These are phyloP conservation scores for Rousettus madagascariensis DNA, from an alignment of 2,797 vertebrate genomes.

Conservation along the genomic window DNA sequence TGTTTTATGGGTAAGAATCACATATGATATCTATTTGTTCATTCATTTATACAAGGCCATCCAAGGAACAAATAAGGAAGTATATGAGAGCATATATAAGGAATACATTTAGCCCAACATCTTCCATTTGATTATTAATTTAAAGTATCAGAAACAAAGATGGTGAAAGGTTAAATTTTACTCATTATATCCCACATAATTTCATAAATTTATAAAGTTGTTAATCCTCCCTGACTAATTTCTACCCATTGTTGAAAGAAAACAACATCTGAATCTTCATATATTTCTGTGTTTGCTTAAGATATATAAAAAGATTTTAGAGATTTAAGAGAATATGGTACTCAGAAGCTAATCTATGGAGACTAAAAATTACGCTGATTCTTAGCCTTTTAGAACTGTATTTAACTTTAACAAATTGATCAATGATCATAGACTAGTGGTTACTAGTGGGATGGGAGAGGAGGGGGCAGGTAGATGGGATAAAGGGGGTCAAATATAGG, in stretches of 20 bases:
- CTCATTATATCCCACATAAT: background rate
- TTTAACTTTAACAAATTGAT: background rate
- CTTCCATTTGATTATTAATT: conserved; percentile 35
- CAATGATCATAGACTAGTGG: too few species aligned
- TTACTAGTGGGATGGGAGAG: too few species aligned
- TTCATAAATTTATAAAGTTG: conserved; percentile 5
- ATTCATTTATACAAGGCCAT: conserved; percentile 6
- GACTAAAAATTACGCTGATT: background rate
- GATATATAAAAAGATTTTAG: conserved; percentile 17
- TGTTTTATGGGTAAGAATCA: background rate
- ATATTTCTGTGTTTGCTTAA: conserved; percentile 21
- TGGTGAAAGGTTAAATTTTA: background rate
- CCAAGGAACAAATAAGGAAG: background rate
- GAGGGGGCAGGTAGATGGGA: too few species aligned
- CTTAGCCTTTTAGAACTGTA: background rate
- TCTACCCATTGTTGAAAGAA: background rate
- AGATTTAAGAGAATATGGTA: background rate
- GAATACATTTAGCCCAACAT: background rate
- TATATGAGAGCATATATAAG: background rate
- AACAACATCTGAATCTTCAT: background rate
- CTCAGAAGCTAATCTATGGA: background rate
- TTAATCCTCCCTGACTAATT: background rate
- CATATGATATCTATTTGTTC: background rate
- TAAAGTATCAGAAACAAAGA: conserved; percentile 10
- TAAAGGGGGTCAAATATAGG: too few species aligned